Evolutionary conservation across 2,888 invertebrate species (phyloP).

Genomic region (Anticlea derivata): DNA sequence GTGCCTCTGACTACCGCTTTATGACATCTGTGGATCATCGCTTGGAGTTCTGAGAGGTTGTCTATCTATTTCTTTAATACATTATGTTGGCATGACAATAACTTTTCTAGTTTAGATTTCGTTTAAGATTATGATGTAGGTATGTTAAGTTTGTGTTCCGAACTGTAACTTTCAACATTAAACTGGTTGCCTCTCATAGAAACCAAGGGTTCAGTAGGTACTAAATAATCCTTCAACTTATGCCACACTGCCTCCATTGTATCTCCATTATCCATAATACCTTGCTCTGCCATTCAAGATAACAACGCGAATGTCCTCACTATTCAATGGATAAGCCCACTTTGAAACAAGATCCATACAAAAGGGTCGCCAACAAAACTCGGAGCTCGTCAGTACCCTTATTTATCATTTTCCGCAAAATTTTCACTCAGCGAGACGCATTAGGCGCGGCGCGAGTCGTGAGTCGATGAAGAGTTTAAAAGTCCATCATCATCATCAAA

Average conservation of each 20-base stretch:
- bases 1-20: too few species aligned
- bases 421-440: constrained; percentile 71
- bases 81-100: too few species aligned
- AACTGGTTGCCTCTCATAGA: too few species aligned
- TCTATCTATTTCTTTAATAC: too few species aligned
- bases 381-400: constrained; percentile 65
- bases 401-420: constrained; percentile 78
- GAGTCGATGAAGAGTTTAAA: constrained; percentile 12
- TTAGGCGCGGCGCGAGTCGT: constrained; percentile 45
- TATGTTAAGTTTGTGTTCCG: too few species aligned
- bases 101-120: too few species aligned
- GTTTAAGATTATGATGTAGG: too few species aligned
- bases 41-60: too few species aligned
- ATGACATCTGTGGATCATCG: too few species aligned
- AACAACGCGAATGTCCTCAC: constrained; percentile 55
- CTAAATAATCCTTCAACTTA: constrained; percentile 6
- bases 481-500: too few species aligned
- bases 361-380: constrained; percentile 78
- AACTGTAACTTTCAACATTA: too few species aligned
- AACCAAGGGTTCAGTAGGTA: too few species aligned
- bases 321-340: constrained; percentile 66
- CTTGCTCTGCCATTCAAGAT: constrained; percentile 44
- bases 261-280: constrained; percentile 50
- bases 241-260: constrained; percentile 38
- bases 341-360: constrained; percentile 79